These are phyloP conservation scores for Podotricha telesiphe DNA, from an alignment of 2,888 invertebrate species.

Conservation along the genomic window DNA sequence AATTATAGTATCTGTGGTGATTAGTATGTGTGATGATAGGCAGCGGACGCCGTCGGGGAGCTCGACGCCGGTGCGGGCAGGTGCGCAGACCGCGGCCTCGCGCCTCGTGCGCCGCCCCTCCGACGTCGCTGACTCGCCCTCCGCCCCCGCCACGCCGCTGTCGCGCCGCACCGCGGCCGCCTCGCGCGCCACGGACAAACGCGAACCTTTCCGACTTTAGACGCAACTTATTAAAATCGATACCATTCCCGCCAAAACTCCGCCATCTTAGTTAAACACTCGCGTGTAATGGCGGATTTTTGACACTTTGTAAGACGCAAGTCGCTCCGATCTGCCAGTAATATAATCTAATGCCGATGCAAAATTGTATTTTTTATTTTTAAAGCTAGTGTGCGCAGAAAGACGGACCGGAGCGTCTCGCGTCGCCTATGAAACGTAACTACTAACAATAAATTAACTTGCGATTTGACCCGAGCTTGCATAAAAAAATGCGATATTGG, in stretches of 20 bases:
- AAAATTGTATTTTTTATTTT: slow-evolving; percentile 41
- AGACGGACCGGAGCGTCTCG: slow-evolving; percentile 56
- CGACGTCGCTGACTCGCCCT: slow-evolving; percentile 84
- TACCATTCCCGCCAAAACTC: slow-evolving; percentile 42
- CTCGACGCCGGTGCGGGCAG: slow-evolving; percentile 87
- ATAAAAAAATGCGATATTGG: slow-evolving; percentile 72
- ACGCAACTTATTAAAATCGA: slow-evolving; percentile 50
- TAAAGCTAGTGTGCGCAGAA: slow-evolving; percentile 44
- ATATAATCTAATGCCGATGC: slow-evolving; percentile 45
- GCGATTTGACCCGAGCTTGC: slow-evolving; percentile 80
- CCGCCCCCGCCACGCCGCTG: slow-evolving; percentile 73
- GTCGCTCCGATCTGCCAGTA: slow-evolving; percentile 56
- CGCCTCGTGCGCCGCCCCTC: slow-evolving; percentile 87
- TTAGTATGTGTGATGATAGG: slow-evolving; percentile 65
- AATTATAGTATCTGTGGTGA: background rate
- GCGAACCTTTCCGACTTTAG: slow-evolving; percentile 90
- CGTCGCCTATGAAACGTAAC: slow-evolving; percentile 55
- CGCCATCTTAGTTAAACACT: slow-evolving; percentile 41
- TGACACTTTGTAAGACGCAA: slow-evolving; percentile 51
- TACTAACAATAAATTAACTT: slow-evolving; percentile 78
- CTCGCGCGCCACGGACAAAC: slow-evolving; percentile 79
- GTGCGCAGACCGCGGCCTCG: slow-evolving; percentile 85
- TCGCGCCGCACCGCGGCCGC: slow-evolving; percentile 72
- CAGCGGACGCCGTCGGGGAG: slow-evolving; percentile 91
- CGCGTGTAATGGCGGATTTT: slow-evolving; percentile 38